Evolutionary conservation across 1,140 invertebrate genomes (phyloP).

Genomic region (Drosophila repleta): DNA sequence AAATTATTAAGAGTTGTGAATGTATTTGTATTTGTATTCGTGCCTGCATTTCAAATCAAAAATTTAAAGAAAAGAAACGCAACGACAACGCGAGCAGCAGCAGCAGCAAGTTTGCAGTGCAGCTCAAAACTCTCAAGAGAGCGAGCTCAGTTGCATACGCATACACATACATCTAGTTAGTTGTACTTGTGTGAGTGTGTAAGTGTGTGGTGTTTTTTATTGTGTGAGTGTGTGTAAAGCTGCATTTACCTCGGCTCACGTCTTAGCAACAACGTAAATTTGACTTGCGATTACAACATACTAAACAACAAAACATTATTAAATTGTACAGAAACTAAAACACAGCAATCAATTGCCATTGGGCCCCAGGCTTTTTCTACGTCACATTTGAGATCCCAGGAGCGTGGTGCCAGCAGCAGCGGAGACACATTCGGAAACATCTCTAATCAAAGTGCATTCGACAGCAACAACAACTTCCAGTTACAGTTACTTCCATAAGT

Average conservation of each 20-base stretch:
- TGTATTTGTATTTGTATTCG: constrained; percentile 37
- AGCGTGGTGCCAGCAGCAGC: constrained; percentile 15
- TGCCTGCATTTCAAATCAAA: constrained; percentile 54
- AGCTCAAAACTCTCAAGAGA: constrained; percentile 49
- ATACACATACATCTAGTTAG: constrained; percentile 3
- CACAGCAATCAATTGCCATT: constrained; percentile 29
- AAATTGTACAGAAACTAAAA: constrained; percentile 65
- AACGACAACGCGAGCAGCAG: constrained; percentile 7
- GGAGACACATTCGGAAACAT: constrained; percentile 7
- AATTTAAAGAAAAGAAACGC: constrained; percentile 44
- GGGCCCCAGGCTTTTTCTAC: constrained; percentile 43
- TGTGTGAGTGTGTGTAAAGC: constrained; percentile 25
- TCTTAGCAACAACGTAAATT: constrained; percentile 79
- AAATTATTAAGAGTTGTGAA: constrained; percentile 45
- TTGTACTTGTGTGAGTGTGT: constrained; percentile 24
- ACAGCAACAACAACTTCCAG: constrained; percentile 45
- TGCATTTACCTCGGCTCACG: constrained; percentile 58
- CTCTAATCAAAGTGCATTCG: constrained; percentile 5
- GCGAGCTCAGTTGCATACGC: constrained; percentile 3
- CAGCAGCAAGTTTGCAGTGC: constrained; percentile 37
- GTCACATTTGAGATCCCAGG: constrained; percentile 12
- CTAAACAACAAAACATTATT: constrained; percentile 57
- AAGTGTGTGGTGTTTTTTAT: constrained; percentile 28
- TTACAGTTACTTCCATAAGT: constrained; percentile 33
- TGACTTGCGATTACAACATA: constrained; percentile 73